Conservation (phyloP, 2,797 vertebrate genomes). For the Scolopax bukidnonensis region DNA sequence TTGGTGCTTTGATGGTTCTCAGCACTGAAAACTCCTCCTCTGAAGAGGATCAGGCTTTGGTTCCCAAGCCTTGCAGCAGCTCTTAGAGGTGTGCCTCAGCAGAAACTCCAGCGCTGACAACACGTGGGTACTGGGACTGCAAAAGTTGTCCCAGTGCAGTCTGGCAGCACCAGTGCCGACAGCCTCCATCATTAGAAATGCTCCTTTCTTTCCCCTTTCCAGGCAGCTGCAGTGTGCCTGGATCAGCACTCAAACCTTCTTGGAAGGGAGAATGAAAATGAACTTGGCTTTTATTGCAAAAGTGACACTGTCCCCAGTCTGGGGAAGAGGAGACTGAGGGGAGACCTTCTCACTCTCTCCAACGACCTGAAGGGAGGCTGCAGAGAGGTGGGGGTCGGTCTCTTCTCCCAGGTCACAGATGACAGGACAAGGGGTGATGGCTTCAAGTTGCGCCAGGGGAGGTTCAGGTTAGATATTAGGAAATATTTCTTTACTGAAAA, state of each 20-base stretch:
- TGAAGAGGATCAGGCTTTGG: neutral
- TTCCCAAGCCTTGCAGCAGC: neutral
- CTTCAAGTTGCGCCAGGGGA: no score
- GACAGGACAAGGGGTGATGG: no score
- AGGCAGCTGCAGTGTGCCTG: neutral
- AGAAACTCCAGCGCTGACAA: neutral
- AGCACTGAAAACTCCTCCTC: neutral
- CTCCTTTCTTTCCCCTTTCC: neutral
- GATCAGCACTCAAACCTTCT: fast-evolving
- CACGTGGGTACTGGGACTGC: neutral
- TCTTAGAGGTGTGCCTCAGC: neutral
- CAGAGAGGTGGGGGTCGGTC: no score
- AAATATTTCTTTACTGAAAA: no score
- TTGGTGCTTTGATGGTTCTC: neutral
- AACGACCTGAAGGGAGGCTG: no score
- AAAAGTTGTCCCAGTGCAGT: neutral
- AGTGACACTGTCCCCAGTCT: no score
- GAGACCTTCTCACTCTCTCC: no score
- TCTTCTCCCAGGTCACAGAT: no score
- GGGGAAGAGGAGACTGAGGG: no score
- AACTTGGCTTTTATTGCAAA: fast-evolving
- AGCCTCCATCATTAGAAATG: neutral
- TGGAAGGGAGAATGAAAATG: neutral
- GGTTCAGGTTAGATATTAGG: no score
- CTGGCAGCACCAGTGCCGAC: neutral